Evolutionary conservation across 2,888 invertebrate genomes (phyloP), one percentile per base, ranked within the genome.

Genomic region (Drosophila bunnanda): DNA sequence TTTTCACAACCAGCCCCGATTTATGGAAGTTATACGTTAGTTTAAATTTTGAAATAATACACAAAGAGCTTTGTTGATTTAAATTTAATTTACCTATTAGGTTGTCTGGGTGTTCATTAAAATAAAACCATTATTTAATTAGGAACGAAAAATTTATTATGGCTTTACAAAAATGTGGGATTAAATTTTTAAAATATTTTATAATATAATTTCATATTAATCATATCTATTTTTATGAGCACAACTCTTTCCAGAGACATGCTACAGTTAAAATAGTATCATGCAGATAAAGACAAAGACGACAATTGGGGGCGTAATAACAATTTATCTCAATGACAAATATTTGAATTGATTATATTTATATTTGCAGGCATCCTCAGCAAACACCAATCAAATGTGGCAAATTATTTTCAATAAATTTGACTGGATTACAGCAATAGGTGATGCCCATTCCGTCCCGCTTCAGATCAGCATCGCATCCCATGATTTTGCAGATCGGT

Each of bases 391-490:
- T 10, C 50, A 77, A 65, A 25, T 62, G 10, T 1, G 60, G 58
- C 1, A 58, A 7, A 28, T 82, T 80, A 1, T 2, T 30, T 0
- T 0, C 0, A 2, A 81, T 52, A n/a, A 82, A 82, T 9, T 71
- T 28, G 10, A 4, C 10, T 2, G 69, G 53, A 8, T 79, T 58
- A 34, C 81, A 81, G 38, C 82, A 80, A n/a, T 56, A 79, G 8
- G 52, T 76, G 0, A 13, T 30, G 2, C 77, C 81, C 30, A 6
- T 4, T 10, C n/a, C 20, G 5, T 13, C 12, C 2, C 10, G 1
- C 0, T n/a, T 20, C 7, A 60, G 59, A 10, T n/a, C 22, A 1
- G 30, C 2, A 60, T 20, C 30, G 13, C 59, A 60, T 15, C 6
- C 9, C 3, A 22, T 41, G 15, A 12, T 8, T 28, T 36, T n/a